Conservation (phyloP, 2,888 invertebrate species). For the Conistra vaccinii region DNA sequence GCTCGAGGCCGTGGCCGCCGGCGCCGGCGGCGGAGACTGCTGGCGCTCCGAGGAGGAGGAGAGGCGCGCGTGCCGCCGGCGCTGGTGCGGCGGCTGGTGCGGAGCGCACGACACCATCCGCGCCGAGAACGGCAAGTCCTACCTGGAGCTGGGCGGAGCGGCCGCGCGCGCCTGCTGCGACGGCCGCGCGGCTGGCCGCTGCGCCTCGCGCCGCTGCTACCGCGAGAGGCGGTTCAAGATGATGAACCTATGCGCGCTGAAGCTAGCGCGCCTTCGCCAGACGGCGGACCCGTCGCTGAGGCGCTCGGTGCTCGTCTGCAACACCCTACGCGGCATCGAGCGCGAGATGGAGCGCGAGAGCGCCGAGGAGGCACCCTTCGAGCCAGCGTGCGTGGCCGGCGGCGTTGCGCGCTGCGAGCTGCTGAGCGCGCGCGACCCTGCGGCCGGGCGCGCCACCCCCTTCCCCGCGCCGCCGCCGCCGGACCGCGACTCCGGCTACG, state of each 20-base stretch:
- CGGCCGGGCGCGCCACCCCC: constrained; percentile 93
- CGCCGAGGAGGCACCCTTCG: constrained; percentile 90
- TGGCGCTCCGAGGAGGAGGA: constrained; percentile 91
- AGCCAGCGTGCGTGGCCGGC: constrained; percentile 85
- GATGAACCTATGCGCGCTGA: constrained; percentile 97
- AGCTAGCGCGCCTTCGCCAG: constrained; percentile 96
- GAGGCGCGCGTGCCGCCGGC: constrained; percentile 89
- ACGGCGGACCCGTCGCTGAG: constrained; percentile 97
- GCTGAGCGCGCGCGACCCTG: constrained; percentile 87
- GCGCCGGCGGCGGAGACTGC: constrained; percentile 91
- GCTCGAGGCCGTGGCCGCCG: constrained; percentile 91
- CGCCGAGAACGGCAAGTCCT: constrained; percentile 97
- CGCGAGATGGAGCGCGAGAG: constrained; percentile 95
- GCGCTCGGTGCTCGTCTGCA: constrained; percentile 97
- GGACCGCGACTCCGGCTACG: constrained; percentile 94
- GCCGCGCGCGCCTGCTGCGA: constrained; percentile 95
- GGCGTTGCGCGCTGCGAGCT: constrained; percentile 91
- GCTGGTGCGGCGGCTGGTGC: constrained; percentile 91
- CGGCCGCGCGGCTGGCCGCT: constrained; percentile 93
- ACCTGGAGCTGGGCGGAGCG: constrained; percentile 95
- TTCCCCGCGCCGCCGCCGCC: constrained; percentile 91
- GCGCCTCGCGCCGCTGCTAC: constrained; percentile 95
- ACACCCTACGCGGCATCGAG: constrained; percentile 96
- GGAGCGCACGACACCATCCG: constrained; percentile 95
- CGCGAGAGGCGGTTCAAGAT: constrained; percentile 96